Evolutionary conservation across 2,888 invertebrate species (phyloP), one percentile per base, ranked within the genome.

Genomic region (Helicoverpa assulta): DNA sequence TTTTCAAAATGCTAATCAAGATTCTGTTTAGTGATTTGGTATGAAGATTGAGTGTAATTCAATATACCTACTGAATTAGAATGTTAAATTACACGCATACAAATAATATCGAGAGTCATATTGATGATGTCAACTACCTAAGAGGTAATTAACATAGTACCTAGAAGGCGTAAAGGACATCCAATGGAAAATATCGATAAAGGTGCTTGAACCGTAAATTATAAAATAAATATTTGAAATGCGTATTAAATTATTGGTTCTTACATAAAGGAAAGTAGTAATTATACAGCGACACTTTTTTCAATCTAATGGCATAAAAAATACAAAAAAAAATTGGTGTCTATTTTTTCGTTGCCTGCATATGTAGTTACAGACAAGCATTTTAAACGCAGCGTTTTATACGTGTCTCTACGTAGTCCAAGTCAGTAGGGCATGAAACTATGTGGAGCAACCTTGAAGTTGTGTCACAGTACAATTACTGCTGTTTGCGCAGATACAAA

Each of bases 381-480:
- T 64, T 68, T 4, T 8, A 67, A 73, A 66, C 75, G 57, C 63
- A 7, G 67, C 64, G 56, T 54, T 57, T 50, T 10, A 6, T 50
- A 51, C 66, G 66, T 58, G 43, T 1, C 1, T 60, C 67, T 67
- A 52, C 56, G 37, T n/a, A 12, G 33, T 2, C 54, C 54, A 56
- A 76, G 55, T 76, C 78, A 80, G 56, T 72, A 70, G 76, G 70
- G 72, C 80, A 80, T 80, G 70, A 76, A 80, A 76, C 81, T 74
- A 76, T 75, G 71, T 60, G 65, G 19, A 16, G 52, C 71, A 53
- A 19, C 82, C 82, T 82, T 82, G 72, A 55, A 54, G 62, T 73
- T 72, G 59, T 80, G 78, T 80, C 80, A 73, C 72, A 75, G 78
- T 58, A 78, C 80, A 78, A 73, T 80, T 74, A 70, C 70, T 54